A percentile compares a stretch with the other conserved stretches of the same genome.
These are phyloP conservation scores for Polypedilum vanderplanki DNA, from an alignment of 1,140 invertebrate genomes.

Conservation along the genomic window DNA sequence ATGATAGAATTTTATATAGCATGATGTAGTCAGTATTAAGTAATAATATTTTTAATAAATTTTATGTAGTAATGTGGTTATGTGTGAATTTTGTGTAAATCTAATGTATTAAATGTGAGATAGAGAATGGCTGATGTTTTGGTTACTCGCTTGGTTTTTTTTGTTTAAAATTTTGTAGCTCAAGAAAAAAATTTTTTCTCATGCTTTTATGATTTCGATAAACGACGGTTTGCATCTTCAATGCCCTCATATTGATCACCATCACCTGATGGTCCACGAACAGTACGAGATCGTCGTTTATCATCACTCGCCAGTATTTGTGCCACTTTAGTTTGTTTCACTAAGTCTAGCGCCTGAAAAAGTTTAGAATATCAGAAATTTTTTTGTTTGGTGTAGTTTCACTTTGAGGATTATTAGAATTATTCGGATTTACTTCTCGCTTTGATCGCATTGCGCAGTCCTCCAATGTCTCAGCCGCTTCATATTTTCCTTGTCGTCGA, in stretches of 20 bases:
- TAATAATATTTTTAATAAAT: too few species aligned
- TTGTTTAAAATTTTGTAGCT: slow-evolving; percentile 22
- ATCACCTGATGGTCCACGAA: slow-evolving; percentile 10
- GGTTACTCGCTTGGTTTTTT: background rate
- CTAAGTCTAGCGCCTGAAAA: slow-evolving; percentile 73
- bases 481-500: slow-evolving; percentile 95
- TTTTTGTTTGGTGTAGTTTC: slow-evolving; percentile 30
- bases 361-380: slow-evolving; percentile 31
- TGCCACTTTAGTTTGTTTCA: slow-evolving; percentile 79
- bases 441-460: slow-evolving; percentile 91
- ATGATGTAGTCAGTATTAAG: background rate
- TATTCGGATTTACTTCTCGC: slow-evolving; percentile 65
- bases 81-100: background rate
- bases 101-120: background rate
- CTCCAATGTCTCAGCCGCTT: slow-evolving; percentile 96
- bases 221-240: slow-evolving; percentile 24
- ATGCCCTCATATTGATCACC: slow-evolving; percentile 19
- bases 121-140: slow-evolving; percentile 4
- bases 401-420: background rate
- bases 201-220: slow-evolving; percentile 25
- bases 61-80: too few species aligned
- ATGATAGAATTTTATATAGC: background rate
- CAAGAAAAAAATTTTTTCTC: background rate
- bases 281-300: slow-evolving; percentile 35
- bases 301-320: slow-evolving; percentile 53